phyloP scores from a whole-genome alignment of 2,113 vertebrate genomes.

The Chaetodon auriga region DNA sequence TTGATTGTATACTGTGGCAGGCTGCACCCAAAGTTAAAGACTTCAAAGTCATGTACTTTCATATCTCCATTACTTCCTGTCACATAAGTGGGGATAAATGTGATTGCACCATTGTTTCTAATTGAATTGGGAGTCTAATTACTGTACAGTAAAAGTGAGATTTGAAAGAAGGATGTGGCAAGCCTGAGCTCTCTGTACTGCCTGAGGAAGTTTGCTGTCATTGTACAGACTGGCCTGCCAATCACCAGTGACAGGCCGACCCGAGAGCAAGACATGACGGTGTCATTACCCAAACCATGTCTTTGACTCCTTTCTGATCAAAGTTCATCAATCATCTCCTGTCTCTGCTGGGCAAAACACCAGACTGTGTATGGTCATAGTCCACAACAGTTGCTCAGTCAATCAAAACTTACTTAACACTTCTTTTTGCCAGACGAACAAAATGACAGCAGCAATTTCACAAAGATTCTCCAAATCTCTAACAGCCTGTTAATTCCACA shows the following conservation, averaged over 20 bases:
- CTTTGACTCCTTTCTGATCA: neutral
- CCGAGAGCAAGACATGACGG: too few relatives aligned
- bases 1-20: neutral
- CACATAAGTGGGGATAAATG: neutral
- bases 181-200: neutral
- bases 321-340: neutral
- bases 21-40: neutral
- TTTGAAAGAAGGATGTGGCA: constrained; percentile 7
- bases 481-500: neutral
- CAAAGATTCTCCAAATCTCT: neutral
- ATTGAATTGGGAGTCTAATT: neutral
- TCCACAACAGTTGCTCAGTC: too few relatives aligned
- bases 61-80: neutral
- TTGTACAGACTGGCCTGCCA: neutral
- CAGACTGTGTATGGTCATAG: neutral
- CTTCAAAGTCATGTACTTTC: neutral
- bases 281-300: neutral
- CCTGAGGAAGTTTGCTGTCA: neutral
- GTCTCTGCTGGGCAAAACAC: neutral
- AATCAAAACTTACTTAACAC: neutral
- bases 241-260: neutral
- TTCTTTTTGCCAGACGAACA: neutral
- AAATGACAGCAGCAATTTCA: neutral
- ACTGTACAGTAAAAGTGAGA: neutral
- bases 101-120: neutral